phyloP scores from a whole-genome alignment of 2,113 vertebrate genomes.

The Corythaeola cristata region DNA sequence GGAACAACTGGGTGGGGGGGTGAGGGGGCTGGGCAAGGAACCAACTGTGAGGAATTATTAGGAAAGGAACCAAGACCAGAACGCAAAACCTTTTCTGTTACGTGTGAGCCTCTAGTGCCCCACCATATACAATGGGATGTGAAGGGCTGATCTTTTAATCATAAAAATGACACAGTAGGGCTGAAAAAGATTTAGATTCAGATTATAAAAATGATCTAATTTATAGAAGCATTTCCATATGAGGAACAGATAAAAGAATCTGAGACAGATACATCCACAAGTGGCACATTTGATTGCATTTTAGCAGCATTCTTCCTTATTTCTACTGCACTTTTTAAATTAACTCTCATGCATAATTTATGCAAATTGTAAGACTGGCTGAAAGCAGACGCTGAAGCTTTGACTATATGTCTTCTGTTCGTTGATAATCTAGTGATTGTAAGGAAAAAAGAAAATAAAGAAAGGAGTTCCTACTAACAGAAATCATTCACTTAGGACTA shows the following conservation, averaged over 20 bases:
- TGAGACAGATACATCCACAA: not conserved
- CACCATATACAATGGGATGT: not conserved
- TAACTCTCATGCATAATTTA: not conserved
- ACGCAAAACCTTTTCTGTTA: not conserved
- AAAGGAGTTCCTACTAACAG: not conserved
- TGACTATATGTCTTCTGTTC: not conserved
- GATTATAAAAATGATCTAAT: not conserved
- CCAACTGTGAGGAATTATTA: not conserved
- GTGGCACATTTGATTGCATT: not conserved
- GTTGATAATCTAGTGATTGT: not conserved
- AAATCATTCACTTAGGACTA: not conserved
- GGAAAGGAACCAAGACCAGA: not conserved
- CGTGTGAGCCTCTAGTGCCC: not conserved
- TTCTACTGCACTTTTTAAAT: not conserved
- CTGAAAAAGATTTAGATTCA: not conserved
- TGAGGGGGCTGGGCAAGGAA: no score
- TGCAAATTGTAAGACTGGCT: not conserved
- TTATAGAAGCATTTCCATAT: not conserved
- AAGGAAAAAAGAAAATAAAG: not conserved
- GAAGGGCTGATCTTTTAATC: not conserved
- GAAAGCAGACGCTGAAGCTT: not conserved
- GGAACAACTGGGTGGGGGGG: not conserved
- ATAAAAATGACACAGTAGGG: not conserved
- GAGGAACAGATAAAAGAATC: not conserved
- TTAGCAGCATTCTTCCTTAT: not conserved